Evolutionary conservation across 1,140 invertebrate species (phyloP).

Genomic region (Philotrypesis tridentata): DNA sequence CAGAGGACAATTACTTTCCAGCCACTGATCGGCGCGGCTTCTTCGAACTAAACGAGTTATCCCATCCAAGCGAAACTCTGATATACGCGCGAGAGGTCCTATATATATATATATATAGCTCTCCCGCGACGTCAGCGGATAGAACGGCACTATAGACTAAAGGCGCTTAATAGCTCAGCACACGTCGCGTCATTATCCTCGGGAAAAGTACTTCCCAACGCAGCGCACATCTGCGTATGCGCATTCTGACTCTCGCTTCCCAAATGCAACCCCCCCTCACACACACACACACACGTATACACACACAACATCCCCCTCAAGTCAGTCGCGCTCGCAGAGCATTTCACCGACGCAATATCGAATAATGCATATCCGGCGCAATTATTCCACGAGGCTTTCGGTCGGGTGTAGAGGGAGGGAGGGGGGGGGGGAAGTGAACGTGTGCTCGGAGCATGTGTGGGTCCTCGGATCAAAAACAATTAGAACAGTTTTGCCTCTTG

Average conservation of each 20-base stretch:
- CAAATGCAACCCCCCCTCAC: background rate
- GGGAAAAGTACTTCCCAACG: background rate
- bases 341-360: background rate
- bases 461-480: constrained; percentile 1
- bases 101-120: no score
- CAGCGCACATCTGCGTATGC: background rate
- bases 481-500: background rate
- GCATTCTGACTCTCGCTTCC: background rate
- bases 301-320: no score
- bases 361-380: background rate
- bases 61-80: no score
- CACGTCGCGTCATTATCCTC: background rate
- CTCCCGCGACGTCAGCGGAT: background rate
- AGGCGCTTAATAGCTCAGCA: background rate
- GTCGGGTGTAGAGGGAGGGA: no score
- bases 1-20: no score
- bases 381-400: background rate
- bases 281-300: no score
- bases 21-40: no score
- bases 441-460: background rate
- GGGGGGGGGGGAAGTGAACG: no score
- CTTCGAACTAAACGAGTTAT: no score
- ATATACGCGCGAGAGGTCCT: no score
- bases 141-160: background rate
- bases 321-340: no score